Evolutionary conservation across 1,140 invertebrate species (phyloP), one percentile per base, ranked within the genome.

Genomic region (Acyrthosiphon pisum): DNA sequence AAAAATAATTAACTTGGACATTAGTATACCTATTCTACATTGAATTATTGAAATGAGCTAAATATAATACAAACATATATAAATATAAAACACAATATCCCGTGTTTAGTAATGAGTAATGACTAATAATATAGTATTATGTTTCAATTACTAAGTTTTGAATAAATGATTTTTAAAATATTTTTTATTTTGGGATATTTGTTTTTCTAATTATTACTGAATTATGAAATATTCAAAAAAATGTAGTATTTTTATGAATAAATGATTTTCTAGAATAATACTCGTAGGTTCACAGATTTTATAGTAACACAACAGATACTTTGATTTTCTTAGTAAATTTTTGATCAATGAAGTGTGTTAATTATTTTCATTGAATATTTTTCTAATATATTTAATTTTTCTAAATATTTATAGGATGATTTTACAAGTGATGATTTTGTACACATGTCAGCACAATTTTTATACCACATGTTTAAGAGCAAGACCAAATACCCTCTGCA

Each of bases 401-500:
- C 35, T 83, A n/a, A 91, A n/a, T 83, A 46, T 93, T 93, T 95
- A 41, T 94, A 97, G 97, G 97, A 98, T 95, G 98, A 99, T 95
- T 97, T 99, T 94, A 98, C 97, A 90, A 97, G 97, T 68, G 97
- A 98, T 93, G 98, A 99, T 95, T 99, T 99, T 95, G 97, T 97
- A 83, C 97, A 98, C 94, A 98, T 99, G 98, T 97, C 98, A 20
- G 98, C 98, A 8, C 97, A 98, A 0, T 95, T 99, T 37, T 95
- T 99, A 30, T 99, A 98, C 95, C 96, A 97, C 94, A 98, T 99
- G 97, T 96, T 99, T 93, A 99, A 99, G 95, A 96, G 96, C 90
- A 99, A 99, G 95, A 98, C 98, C 8, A 96, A 97, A 94, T 97
- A 97, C 95, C 98, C 98, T 11, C 95, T 99, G 18, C 98, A 99